A percentile compares a stretch with the other conserved stretches of the same genome.
Evolutionary conservation across 2,888 invertebrate genomes (phyloP).

Genomic region (Latrodectus elegans): DNA sequence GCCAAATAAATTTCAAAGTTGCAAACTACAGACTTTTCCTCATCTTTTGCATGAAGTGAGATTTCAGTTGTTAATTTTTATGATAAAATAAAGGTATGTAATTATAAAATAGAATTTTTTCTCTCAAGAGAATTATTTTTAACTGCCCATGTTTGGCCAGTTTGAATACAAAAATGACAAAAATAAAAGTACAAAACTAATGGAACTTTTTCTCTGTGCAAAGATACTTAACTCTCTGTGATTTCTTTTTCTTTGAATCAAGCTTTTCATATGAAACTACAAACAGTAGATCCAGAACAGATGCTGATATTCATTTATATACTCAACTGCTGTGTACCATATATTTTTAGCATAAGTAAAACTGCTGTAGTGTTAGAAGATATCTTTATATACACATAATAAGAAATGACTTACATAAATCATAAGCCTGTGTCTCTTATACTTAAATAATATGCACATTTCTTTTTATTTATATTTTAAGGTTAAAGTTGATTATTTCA

Average conservation of each 20-base stretch:
- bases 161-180: neutral
- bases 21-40: conserved; percentile 43
- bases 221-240: conserved; percentile 60
- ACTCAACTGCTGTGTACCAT: neutral
- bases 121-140: conserved; percentile 52
- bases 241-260: conserved; percentile 64
- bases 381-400: conserved; percentile 13
- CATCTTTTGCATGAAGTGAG: conserved; percentile 39
- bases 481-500: too few species aligned
- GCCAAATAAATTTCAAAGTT: conserved; percentile 62
- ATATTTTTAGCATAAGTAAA: neutral
- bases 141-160: conserved; percentile 39
- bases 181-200: conserved; percentile 61
- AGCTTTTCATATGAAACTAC: too few species aligned
- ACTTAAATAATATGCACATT: too few species aligned
- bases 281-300: too few species aligned
- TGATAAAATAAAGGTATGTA: conserved; percentile 36
- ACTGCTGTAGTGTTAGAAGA: conserved; percentile 47
- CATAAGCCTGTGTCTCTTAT: neutral
- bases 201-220: conserved; percentile 36
- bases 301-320: too few species aligned
- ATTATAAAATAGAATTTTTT: conserved; percentile 47
- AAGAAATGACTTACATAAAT: neutral
- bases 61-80: conserved; percentile 58
- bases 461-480: too few species aligned